These are phyloP conservation scores for Candoia aspera DNA, from an alignment of 2,113 vertebrate genomes.

Conservation along the genomic window DNA sequence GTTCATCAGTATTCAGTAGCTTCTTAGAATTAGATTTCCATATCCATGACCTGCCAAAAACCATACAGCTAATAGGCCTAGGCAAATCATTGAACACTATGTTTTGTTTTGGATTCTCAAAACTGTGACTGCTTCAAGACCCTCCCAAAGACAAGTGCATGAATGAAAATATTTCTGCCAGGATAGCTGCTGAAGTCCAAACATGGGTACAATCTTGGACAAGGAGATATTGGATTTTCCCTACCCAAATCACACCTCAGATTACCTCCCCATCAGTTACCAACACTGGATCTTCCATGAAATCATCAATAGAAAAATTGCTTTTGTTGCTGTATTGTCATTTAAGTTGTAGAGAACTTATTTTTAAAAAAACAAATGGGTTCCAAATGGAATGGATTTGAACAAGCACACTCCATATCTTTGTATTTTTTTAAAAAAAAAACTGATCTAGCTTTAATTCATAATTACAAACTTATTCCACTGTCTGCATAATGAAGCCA, in stretches of 20 bases:
- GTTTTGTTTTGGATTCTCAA: neutral
- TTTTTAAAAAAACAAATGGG: slow-evolving; percentile 44
- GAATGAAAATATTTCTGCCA: neutral
- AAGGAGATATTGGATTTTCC: neutral
- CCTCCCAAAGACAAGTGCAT: neutral
- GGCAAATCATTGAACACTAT: neutral
- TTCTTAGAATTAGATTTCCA: neutral
- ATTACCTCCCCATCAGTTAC: neutral
- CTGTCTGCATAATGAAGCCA: slow-evolving; percentile 74
- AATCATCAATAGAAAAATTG: neutral
- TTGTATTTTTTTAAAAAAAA: slow-evolving; percentile 56
- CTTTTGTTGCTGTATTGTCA: slow-evolving; percentile 32
- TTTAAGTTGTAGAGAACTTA: slow-evolving; percentile 24
- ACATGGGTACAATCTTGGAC: neutral
- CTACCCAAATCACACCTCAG: neutral
- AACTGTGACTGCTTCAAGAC: neutral
- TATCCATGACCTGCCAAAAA: neutral
- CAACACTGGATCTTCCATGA: neutral
- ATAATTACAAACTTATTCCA: slow-evolving; percentile 82
- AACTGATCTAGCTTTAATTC: slow-evolving; percentile 74
- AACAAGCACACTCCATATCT: slow-evolving; percentile 56
- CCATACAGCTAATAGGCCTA: neutral
- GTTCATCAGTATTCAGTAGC: neutral
- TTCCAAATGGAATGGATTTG: slow-evolving; percentile 65
- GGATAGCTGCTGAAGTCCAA: neutral